Evolutionary conservation across 2,888 invertebrate genomes (phyloP), one percentile per base, ranked within the genome.

Genomic region (Neria commutata): DNA sequence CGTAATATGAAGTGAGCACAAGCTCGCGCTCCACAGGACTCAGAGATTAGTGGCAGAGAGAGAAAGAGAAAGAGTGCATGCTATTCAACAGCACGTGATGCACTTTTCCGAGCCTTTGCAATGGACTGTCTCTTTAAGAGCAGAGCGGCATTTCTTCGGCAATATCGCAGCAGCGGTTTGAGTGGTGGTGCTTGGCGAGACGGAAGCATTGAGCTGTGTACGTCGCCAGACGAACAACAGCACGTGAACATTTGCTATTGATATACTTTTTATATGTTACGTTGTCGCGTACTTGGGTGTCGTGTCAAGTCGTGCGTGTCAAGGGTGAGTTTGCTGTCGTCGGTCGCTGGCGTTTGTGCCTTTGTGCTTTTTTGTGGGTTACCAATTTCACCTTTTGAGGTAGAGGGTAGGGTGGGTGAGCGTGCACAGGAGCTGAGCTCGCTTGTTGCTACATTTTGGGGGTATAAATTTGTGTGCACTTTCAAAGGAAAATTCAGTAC

Each of bases 1-100:
- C 60, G 66, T 58, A 25, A 58, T 56, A 64, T 66, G 62, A 63
- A 67, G 60, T 72, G 62, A 69, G 73, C 68, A 71, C 71, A 71
- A 71, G 74, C 73, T 33, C 17, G 33, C 26, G 50, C 51, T 50
- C 37, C 8, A 52, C 65, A 65, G 68, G 74, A 72, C 74, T n/a
- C n/a, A n/a, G n/a, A n/a, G n/a, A n/a, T n/a, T n/a, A n/a, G n/a
- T n/a, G n/a, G 37, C 4, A 14, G 8, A 40, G 17, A 45, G 46
- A 2, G 24, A 49, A 33, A 59, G 49, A 42, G 26, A 53, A 55
- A 49, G 47, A 40, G 50, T 33, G 45, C 11, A 29, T 29, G 11
- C 11, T 29, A 11, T 11, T 29, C 11, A 11, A 11, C 37, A 56
- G 55, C 48, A 61, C 46, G 60, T 56, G 54, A 37, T 55, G 56